Evolutionary conservation across 2,888 invertebrate species (phyloP).

Genomic region (Drosophila mulleri): DNA sequence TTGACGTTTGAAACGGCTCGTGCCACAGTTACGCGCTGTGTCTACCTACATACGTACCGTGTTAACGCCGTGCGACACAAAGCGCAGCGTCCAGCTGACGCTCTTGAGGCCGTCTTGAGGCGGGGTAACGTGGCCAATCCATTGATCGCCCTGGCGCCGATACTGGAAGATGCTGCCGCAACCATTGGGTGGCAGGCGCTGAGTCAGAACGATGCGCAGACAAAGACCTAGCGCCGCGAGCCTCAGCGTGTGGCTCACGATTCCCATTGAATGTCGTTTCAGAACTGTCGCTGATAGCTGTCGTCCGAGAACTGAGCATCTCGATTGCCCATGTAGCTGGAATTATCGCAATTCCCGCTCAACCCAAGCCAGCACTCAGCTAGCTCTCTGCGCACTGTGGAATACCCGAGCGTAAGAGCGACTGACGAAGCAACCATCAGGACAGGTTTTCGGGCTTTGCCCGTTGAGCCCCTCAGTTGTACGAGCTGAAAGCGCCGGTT

Average conservation of each 20-base stretch:
- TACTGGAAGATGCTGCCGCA: conserved; percentile 59
- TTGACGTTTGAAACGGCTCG: neutral
- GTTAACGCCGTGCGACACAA: conserved; percentile 24
- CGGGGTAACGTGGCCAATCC: conserved; percentile 54
- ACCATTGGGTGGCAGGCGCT: conserved; percentile 51
- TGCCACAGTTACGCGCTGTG: too few species aligned
- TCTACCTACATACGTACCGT: conserved; percentile 29
- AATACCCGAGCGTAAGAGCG: conserved; percentile 30
- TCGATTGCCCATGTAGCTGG: conserved; percentile 6
- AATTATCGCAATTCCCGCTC: conserved; percentile 12
- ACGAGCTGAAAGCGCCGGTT: conserved; percentile 8
- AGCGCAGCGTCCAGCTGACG: conserved; percentile 47
- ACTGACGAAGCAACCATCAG: neutral
- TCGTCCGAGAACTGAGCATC: conserved; percentile 47
- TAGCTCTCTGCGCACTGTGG: conserved; percentile 23
- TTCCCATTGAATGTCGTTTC: conserved; percentile 35
- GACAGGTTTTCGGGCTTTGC: conserved; percentile 63
- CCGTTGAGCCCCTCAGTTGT: conserved; percentile 23
- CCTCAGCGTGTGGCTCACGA: neutral
- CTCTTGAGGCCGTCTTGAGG: conserved; percentile 32
- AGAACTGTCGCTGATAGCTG: conserved; percentile 53
- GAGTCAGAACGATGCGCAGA: conserved; percentile 23
- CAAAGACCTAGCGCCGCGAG: conserved; percentile 37
- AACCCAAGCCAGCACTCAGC: neutral
- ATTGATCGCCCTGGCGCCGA: conserved; percentile 27